A percentile compares a stretch with the other conserved stretches of the same genome.
Evolutionary conservation across 1,140 invertebrate genomes (phyloP).

Genomic region (Watersipora subatra): DNA sequence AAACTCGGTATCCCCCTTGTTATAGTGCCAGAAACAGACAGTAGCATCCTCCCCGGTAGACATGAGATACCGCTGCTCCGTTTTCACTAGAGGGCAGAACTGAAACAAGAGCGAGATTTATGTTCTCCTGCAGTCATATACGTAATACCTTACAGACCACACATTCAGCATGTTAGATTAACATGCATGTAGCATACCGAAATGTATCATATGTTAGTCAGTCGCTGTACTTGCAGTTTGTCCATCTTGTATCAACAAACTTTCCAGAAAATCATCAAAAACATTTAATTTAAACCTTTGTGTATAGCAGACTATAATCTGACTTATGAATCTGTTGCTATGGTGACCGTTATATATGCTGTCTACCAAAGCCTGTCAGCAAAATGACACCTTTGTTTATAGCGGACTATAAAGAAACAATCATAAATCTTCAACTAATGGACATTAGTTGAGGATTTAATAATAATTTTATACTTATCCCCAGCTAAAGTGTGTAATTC

Average conservation of each 20-base stretch:
- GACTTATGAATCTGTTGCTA: conserved; percentile 70
- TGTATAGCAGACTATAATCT: too few species aligned
- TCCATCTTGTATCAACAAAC: too few species aligned
- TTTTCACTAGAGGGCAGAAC: conserved; percentile 71
- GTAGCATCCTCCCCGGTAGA: conserved; percentile 91
- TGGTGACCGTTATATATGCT: conserved; percentile 85
- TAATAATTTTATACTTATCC: too few species aligned
- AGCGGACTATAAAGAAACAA: conserved; percentile 2
- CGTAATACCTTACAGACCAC: not conserved
- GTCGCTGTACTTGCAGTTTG: too few species aligned
- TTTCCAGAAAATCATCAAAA: too few species aligned
- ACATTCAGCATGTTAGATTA: too few species aligned
- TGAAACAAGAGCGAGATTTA: conserved; percentile 34
- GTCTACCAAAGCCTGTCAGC: conserved; percentile 69
- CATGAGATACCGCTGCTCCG: conserved; percentile 64
- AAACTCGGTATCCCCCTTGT: not conserved
- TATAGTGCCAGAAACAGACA: conserved; percentile 76
- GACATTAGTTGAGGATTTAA: too few species aligned
- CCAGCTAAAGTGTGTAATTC: too few species aligned
- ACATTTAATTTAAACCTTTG: too few species aligned
- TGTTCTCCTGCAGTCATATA: not conserved
- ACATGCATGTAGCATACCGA: too few species aligned
- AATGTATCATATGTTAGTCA: too few species aligned
- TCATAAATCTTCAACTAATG: too few species aligned
- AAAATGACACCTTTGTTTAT: not conserved